A percentile compares a stretch with the other conserved stretches of the same genome.
phyloP scores from a whole-genome alignment of 92 coral and sea anemone genomes.

The Virgularia gustaviana region DNA sequence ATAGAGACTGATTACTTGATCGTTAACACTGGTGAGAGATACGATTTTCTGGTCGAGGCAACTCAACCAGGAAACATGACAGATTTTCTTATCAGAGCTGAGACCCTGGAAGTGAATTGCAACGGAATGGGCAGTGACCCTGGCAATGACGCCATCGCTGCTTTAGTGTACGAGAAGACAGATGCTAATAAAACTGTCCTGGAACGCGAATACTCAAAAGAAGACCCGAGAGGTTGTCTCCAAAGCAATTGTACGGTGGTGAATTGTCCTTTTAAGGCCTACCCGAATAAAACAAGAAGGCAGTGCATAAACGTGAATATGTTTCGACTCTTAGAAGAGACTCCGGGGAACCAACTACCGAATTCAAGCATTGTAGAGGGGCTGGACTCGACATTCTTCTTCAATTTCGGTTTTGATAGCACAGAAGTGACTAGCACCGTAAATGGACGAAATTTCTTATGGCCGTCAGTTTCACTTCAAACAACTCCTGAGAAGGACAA shows the following conservation, averaged over 20 bases:
- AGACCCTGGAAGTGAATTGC: conserved; percentile 54
- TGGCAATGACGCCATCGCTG: conserved; percentile 18
- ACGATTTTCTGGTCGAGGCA: conserved; percentile 64
- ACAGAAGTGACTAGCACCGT: conserved; percentile 37
- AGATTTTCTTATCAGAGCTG: conserved; percentile 67
- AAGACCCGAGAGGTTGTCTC: conserved; percentile 14
- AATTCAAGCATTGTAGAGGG: background rate
- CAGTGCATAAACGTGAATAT: conserved; percentile 33
- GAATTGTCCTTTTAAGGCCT: conserved; percentile 53
- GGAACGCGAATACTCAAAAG: background rate
- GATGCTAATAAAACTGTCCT: background rate
- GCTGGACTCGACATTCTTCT: conserved; percentile 27
- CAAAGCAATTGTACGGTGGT: conserved; percentile 37
- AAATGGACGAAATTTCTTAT: conserved; percentile 51
- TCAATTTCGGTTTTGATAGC: conserved; percentile 59
- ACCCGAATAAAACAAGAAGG: background rate
- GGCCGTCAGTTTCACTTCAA: conserved; percentile 49
- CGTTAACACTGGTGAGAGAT: conserved; percentile 69
- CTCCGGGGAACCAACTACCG: conserved; percentile 44
- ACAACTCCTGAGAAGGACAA: conserved; percentile 28
- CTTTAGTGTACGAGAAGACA: background rate
- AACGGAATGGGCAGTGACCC: conserved; percentile 14
- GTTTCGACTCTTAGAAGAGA: conserved; percentile 38
- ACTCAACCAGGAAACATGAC: conserved; percentile 18
- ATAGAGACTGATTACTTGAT: conserved; percentile 62